Conservation (phyloP, 2,888 invertebrate genomes). For the Epicampocera succincta region DNA sequence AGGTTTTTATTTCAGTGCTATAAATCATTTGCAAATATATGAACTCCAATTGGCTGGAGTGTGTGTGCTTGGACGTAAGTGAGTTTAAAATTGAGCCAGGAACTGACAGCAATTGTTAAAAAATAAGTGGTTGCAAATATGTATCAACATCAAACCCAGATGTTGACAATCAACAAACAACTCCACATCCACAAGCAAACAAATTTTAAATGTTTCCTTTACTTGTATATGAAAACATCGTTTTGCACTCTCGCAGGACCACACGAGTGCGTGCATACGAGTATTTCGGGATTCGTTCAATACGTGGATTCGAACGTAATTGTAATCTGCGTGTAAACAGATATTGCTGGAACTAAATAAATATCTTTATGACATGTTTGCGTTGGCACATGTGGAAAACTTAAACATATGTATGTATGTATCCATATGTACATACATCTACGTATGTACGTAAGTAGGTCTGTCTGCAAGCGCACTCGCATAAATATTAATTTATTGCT, state of each 20-base stretch:
- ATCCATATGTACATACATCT: background rate
- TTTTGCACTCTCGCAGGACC: slow-evolving; percentile 5
- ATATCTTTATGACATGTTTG: slow-evolving; percentile 9
- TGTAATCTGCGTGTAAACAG: slow-evolving; percentile 47
- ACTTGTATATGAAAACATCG: background rate
- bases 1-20: no score
- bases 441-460: slow-evolving; percentile 14
- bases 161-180: slow-evolving; percentile 42
- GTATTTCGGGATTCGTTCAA: background rate
- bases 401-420: no score
- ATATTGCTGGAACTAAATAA: slow-evolving; percentile 24
- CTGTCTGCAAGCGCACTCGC: background rate
- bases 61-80: no score
- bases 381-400: no score
- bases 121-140: slow-evolving; percentile 25
- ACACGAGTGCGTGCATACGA: background rate
- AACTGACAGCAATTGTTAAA: background rate
- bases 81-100: no score
- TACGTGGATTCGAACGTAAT: background rate
- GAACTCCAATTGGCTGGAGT: no score
- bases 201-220: background rate
- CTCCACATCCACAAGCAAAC: slow-evolving; percentile 28
- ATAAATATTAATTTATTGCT: slow-evolving; percentile 53
- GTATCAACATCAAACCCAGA: slow-evolving; percentile 19
- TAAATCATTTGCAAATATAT: no score